Evolutionary conservation across 2,888 invertebrate species (phyloP), one percentile per base, ranked within the genome.

Genomic region (Stenchaetothrips biformis): DNA sequence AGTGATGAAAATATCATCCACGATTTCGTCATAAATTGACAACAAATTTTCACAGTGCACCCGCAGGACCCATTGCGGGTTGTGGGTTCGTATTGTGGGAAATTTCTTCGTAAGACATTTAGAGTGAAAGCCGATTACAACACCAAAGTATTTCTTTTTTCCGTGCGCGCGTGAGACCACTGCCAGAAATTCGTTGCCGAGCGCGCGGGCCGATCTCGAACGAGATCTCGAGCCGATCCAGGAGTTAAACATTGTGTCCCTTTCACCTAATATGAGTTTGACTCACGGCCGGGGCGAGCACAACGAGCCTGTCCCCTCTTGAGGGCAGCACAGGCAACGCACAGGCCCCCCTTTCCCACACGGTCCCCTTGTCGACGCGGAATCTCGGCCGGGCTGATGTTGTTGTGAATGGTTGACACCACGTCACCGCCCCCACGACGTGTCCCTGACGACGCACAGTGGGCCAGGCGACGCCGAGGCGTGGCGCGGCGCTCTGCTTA

Each of bases 211-310:
- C 78, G 25, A 78, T 25, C 18, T 25, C 21, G 3, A n/a, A 21
- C n/a, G 67, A 67, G 67, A 67, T 21, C 21, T n/a, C n/a, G 67
- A 67, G 67, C 1, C 67, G 21, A 67, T 67, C 37, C 49, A n/a
- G n/a, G 78, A 78, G 80, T 18, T 48, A 80, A 80, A 16, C 48
- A 47, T 79, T 79, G 78, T 81, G 79, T 62, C 47, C 13, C 59
- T 53, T 79, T 74, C 67, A 74, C 49, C 25, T 53, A 79, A 79
- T 79, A 59, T 79, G n/a, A 53, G 59, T 79, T 37, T 9, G 79
- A 79, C 37, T 13, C 25, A 21, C 59, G 21, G 21, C 8, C 1
- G 9, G 16, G 27, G 13, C 48, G 78, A 78, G 78, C 47, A 48
- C 25, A 37, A 67, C 21, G 37, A 53, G 16, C 13, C 53, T 8